Evolutionary conservation across 2,888 invertebrate genomes (phyloP), one percentile per base, ranked within the genome.

Genomic region (Papilio elwesi): DNA sequence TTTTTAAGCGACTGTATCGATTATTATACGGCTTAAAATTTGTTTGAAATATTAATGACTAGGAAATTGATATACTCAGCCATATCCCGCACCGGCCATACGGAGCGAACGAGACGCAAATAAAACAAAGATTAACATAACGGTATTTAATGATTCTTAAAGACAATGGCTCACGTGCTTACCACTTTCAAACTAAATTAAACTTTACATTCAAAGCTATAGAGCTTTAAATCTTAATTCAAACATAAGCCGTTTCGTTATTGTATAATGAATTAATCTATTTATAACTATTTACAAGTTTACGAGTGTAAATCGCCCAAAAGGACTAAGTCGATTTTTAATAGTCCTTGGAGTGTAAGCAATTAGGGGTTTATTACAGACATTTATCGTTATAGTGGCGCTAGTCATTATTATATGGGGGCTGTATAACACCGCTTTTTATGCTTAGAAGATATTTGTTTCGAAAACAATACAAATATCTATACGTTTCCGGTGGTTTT

Each of bases 261-360:
- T 49, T 36, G 49, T 51, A 72, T 26, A 36, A 62, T 53, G 26
- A 11, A 48, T 57, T 78, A 77, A 79, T 78, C 77, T 79, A 78
- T 79, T 78, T 78, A 79, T 74, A 73, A 73, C 66, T 66, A 66
- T 72, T 73, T 73, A 62, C 68, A 68, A 72, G 74, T 83, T 83
- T 82, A 83, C 78, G 80, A 82, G 77, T 80, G 78, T 77, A 81
- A 83, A 83, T 82, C 79, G 81, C 77, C 78, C 76, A 77, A 77
- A 79, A 77, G 72, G 74, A 77, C 74, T 70, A 68, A 72, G 74
- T 74, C 55, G 70, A 36, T 74, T 55, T 76, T 75, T 76, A 78
- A 81, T 80, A 74, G 76, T 71, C 76, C 71, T 75, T 78, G 74
- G 78, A 75, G 77, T 69, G 73, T 75, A 76, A 76, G 80, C 74